phyloP scores from a whole-genome alignment of 2,113 vertebrate species.

The Esox niger region DNA sequence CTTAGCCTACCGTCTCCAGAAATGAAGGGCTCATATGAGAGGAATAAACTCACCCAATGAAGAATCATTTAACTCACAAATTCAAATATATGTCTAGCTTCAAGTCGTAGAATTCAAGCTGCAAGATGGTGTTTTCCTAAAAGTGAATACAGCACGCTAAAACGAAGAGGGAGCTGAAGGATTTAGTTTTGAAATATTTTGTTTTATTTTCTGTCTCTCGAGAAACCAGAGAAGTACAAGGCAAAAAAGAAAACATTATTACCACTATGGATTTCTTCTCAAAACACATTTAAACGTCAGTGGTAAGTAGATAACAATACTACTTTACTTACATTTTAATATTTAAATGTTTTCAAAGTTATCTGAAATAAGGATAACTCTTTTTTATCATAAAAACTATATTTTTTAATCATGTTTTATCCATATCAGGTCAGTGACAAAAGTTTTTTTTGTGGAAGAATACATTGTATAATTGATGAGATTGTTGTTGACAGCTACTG shows the following conservation, averaged over 20 bases:
- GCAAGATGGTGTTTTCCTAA: not conserved
- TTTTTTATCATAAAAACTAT: not conserved
- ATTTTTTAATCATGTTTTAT: not conserved
- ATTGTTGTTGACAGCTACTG: constrained; percentile 1
- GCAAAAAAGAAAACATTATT: not conserved
- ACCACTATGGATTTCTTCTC: constrained; percentile 14
- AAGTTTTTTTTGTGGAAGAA: not conserved
- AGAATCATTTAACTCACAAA: constrained; percentile 25
- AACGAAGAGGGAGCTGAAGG: constrained; percentile 6
- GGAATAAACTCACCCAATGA: constrained; percentile 39
- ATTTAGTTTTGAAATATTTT: constrained; percentile 4
- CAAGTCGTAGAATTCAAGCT: not conserved
- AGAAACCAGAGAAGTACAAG: constrained; percentile 29
- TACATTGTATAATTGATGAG: not conserved
- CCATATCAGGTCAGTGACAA: not conserved
- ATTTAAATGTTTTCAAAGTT: not conserved
- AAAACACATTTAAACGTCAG: not conserved
- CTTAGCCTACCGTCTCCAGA: constrained; percentile 52
- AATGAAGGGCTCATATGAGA: constrained; percentile 43
- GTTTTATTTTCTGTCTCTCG: not conserved
- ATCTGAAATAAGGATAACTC: not conserved
- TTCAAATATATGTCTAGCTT: not conserved
- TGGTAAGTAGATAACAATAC: constrained; percentile 45
- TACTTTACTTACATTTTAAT: constrained; percentile 8
- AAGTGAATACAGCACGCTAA: not conserved